phyloP scores from a whole-genome alignment of 2,888 invertebrate genomes.

The Saturnia pavonia region DNA sequence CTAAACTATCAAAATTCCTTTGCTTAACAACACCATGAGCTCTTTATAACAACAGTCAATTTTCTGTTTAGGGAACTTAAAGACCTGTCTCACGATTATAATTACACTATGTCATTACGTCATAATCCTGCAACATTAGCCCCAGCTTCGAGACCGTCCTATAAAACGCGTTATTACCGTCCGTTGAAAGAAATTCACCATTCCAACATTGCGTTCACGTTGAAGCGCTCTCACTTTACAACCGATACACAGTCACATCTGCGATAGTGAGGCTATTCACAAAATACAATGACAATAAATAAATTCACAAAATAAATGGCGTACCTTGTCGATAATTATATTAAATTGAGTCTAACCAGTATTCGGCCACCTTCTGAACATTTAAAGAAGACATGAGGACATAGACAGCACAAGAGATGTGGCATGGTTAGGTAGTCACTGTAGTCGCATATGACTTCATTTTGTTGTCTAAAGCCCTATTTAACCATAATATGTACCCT shows the following conservation, averaged over 20 bases:
- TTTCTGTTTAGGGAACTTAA: no score
- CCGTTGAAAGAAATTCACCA: constrained; percentile 22
- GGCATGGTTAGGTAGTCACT: no score
- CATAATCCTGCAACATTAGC: constrained; percentile 22
- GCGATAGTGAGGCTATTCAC: not conserved
- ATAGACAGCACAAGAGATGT: no score
- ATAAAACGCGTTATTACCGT: constrained; percentile 21
- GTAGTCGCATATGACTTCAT: no score
- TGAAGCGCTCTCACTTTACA: constrained; percentile 18
- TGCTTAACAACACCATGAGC: not conserved
- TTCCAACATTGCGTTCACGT: constrained; percentile 15
- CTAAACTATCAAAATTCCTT: not conserved
- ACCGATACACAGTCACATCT: constrained; percentile 7
- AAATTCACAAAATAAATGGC: no score
- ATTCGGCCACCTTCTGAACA: no score
- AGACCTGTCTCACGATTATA: not conserved
- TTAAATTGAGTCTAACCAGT: no score
- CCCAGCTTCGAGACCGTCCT: constrained; percentile 16
- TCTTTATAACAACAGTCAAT: not conserved
- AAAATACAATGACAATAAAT: no score
- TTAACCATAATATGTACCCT: no score
- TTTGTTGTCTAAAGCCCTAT: no score
- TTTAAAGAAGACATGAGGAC: no score
- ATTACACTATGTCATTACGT: constrained; percentile 9
- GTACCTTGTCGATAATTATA: no score